Percentiles rank a stretch among this genome's conserved stretches.
Conservation (phyloP, 1,140 invertebrate species). For the Pseudomyrmex flavicornis region DNA sequence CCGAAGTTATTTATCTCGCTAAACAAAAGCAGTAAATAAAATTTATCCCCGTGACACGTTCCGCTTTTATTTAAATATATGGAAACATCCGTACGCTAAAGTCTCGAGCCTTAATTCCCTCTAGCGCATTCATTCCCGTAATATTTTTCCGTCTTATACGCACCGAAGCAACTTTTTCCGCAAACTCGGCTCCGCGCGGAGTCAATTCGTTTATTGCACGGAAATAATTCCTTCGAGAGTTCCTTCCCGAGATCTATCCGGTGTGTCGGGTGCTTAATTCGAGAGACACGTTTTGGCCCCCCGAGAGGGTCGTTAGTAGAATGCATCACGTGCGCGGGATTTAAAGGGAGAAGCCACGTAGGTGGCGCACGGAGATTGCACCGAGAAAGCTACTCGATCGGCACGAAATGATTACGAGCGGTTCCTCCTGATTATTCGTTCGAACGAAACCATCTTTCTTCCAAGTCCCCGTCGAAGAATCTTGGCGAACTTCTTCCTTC, state of each 20-base stretch:
- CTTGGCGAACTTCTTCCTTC: conserved; percentile 3
- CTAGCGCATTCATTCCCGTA: conserved; percentile 10
- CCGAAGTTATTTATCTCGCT: conserved; percentile 26
- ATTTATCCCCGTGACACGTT: conserved; percentile 29
- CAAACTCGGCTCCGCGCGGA: conserved; percentile 1
- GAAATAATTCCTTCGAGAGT: conserved; percentile 55
- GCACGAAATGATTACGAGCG: conserved; percentile 56
- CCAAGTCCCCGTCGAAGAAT: conserved; percentile 13
- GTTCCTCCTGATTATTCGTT: conserved; percentile 59
- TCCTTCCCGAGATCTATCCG: conserved; percentile 38
- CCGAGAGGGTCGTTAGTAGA: conserved; percentile 55
- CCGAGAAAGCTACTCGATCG: conserved; percentile 55
- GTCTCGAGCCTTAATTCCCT: conserved; percentile 12
- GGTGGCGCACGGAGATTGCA: conserved; percentile 44
- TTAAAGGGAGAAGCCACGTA: conserved; percentile 49
- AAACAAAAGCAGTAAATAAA: conserved; percentile 35
- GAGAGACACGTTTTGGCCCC: conserved; percentile 50
- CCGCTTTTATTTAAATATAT: conserved; percentile 38
- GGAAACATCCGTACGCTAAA: conserved; percentile 30
- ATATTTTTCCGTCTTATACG: conserved; percentile 25
- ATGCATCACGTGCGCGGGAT: conserved; percentile 57
- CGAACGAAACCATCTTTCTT: conserved; percentile 59
- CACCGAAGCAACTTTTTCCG: conserved; percentile 9
- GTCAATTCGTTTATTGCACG: conserved; percentile 52
- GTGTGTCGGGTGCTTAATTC: conserved; percentile 56